Percentiles rank a stretch among this genome's conserved stretches.
phyloP scores from a whole-genome alignment of 2,113 vertebrate genomes.

The Prolemur simus region DNA sequence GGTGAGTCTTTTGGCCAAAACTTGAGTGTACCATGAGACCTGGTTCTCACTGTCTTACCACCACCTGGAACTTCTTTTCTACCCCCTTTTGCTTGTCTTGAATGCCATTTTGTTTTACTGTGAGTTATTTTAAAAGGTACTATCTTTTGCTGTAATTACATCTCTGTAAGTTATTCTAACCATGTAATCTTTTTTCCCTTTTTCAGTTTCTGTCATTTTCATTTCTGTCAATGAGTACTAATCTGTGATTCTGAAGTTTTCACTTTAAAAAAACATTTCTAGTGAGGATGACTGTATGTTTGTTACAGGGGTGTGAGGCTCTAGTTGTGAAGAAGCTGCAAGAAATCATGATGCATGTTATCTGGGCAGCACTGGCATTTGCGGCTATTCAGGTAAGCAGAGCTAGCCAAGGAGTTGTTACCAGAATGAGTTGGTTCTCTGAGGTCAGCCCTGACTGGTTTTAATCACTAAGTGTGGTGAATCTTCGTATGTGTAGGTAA shows the following conservation, averaged over 20 bases:
- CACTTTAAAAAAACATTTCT: not conserved
- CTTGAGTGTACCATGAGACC: not conserved
- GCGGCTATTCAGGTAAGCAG: conserved; percentile 94
- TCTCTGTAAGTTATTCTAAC: not conserved
- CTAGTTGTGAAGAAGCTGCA: conserved; percentile 98
- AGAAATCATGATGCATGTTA: conserved; percentile 99
- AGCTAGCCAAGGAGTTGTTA: not conserved
- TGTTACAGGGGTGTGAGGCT: conserved; percentile 93
- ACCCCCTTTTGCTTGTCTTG: not conserved
- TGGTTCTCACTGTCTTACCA: not conserved
- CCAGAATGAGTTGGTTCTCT: not conserved
- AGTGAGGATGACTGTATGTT: conserved; percentile 8
- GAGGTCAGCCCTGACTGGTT: not conserved
- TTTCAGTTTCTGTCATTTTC: not conserved
- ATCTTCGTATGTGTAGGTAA: not conserved
- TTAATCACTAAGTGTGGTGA: not conserved
- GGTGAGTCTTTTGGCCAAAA: conserved; percentile 79
- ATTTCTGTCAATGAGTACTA: not conserved
- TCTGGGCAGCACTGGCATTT: conserved; percentile 96
- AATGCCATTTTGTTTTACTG: not conserved
- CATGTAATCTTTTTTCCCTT: not conserved
- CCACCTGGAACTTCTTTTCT: not conserved
- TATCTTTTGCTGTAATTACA: not conserved
- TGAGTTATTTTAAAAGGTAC: conserved; percentile 5
- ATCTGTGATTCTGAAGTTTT: not conserved